phyloP scores from a whole-genome alignment of 2,888 invertebrate genomes.

The Sarcophaga variegata region DNA sequence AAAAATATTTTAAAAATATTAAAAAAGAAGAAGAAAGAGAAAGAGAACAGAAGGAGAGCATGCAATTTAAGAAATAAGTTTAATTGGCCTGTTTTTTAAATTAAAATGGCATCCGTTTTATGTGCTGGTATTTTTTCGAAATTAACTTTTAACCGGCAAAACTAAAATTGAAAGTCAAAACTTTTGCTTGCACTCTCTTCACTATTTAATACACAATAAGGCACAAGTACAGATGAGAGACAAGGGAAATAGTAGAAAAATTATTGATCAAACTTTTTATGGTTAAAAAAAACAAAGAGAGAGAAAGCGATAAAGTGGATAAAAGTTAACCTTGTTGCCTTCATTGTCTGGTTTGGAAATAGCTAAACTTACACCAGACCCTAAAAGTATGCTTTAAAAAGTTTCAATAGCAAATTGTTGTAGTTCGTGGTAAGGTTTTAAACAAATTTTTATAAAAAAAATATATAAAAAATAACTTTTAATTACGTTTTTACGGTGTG shows the following conservation, averaged over 20 bases:
- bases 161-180: not conserved
- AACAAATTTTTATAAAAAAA: not conserved
- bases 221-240: too few species aligned
- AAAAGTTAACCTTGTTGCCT: not conserved
- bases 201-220: not conserved
- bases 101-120: not conserved
- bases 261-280: constrained; percentile 67
- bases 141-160: constrained; percentile 13
- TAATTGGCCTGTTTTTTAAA: constrained; percentile 5
- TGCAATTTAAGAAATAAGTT: constrained; percentile 46
- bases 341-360: too few species aligned
- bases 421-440: not conserved
- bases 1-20: not conserved
- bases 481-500: too few species aligned
- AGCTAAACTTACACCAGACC: not conserved
- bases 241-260: not conserved
- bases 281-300: not conserved
- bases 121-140: constrained; percentile 8
- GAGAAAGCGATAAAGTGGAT: not conserved
- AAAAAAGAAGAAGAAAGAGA: not conserved
- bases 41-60: not conserved
- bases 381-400: constrained; percentile 38
- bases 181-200: not conserved
- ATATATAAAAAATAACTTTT: not conserved
- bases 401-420: too few species aligned